Percentiles rank a stretch among this genome's conserved stretches.
Conservation (phyloP, 1,140 invertebrate species). For the Drosophila sturtevanti region DNA sequence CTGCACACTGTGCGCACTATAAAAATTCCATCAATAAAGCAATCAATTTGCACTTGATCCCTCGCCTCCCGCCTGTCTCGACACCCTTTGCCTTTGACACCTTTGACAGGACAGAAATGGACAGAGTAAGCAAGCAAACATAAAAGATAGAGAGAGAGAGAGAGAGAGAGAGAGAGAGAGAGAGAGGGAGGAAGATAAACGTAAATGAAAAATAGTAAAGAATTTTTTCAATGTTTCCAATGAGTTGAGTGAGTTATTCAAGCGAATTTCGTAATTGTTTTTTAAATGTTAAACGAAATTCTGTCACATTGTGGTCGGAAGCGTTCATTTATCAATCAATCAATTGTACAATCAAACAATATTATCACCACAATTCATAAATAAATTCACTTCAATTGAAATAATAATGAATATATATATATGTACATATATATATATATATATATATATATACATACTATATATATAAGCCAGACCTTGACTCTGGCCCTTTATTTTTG, state of each 20-base stretch:
- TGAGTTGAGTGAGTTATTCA: constrained; percentile 35
- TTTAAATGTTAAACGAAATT: constrained; percentile 56
- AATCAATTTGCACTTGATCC: constrained; percentile 62
- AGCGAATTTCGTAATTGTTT: constrained; percentile 66
- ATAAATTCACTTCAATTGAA: constrained; percentile 49
- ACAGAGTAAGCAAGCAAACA: not conserved
- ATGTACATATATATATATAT: constrained; percentile 26
- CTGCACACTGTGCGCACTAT: constrained; percentile 22
- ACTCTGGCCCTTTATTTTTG: constrained; percentile 16
- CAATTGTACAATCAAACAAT: constrained; percentile 47
- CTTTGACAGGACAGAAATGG: constrained; percentile 59
- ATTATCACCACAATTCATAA: constrained; percentile 59
- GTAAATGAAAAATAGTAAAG: constrained; percentile 32
- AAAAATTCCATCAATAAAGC: constrained; percentile 57
- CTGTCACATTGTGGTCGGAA: constrained; percentile 49
- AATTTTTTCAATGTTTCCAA: not conserved
- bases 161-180: not conserved
- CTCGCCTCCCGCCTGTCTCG: not conserved
- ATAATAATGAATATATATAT: constrained; percentile 39
- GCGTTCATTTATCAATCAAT: constrained; percentile 42
- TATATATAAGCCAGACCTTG: not conserved
- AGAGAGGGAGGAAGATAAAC: constrained; percentile 15
- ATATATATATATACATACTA: constrained; percentile 11
- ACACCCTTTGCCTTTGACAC: constrained; percentile 52
- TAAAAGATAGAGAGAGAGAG: not conserved